Base-by-base conservation (phyloP, 1,140 invertebrate genomes). In the Macrocentrus cingulum region DNA sequence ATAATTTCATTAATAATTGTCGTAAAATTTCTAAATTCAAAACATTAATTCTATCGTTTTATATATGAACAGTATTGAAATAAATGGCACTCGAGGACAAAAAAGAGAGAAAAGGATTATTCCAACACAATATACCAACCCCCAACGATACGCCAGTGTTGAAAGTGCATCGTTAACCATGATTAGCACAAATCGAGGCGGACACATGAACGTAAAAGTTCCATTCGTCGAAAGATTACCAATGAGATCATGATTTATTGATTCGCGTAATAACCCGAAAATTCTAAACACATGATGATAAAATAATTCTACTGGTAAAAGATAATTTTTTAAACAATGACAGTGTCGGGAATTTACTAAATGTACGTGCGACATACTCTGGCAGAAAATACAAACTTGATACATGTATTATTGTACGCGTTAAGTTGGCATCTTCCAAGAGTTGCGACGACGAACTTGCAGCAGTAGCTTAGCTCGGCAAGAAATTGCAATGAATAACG, bases 401-500 rank as follows among this genome's bases (percentile, higher is more conserved):
- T 48, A 48, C 22, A 5, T 39, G 4, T n/a, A n/a, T 39, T 39
- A 39, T 48, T 25, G 45, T 23, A 19, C 19, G 45, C 22, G 45
- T 25, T 48, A 25, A 13, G 19, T 48, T 48, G 22, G 20, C 45
- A 48, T 48, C 22, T 44, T 19, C 42, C 16, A 16, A 11, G 19
- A 44, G 16, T 44, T 48, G 45, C n/a, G 13, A 25, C 45, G 13
- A 48, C 20, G 9, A 48, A 48, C 45, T 48, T 48, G 45, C 13
- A 48, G 13, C 9, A 8, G 13, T 15, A 49, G 54, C 54, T 56
- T 48, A 56, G 44, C 16, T 56, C 29, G 32, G 44, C 54, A n/a
- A 48, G 32, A 56, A 56, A 56, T 37, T 56, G 13, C 13, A 56
- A 20, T 48, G 54, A 56, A 48, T 56, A 49, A 48, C 44, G 42